Base-by-base conservation (phyloP, 2,113 vertebrate genomes). In the Corythornis vintsioides region DNA sequence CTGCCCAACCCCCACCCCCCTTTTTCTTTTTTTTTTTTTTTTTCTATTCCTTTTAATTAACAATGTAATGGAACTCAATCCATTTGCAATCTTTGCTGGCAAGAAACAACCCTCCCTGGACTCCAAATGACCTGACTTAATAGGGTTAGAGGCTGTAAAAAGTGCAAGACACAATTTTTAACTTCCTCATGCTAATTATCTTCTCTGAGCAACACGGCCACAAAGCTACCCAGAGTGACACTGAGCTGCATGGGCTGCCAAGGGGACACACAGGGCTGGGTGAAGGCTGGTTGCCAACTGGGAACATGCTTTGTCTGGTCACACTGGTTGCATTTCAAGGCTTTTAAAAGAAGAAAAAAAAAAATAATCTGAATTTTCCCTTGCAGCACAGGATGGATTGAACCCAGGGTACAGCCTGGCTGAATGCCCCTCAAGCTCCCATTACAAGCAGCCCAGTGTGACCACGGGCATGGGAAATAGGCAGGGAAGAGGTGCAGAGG, bases 91-190 rank as follows among this genome's bases (percentile, higher is more conserved):
- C 75, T 78, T 90, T 89, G 86, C 93, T 86, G 67, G 91, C 89
- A 91, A 93, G 88, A 93, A 97, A 95, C 91, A 92, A 43, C 88
- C 66, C 96, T 95, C 94, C 76, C 72, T 4, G 93, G 95, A 92
- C 83, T 95, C 83, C 88, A 80, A 94, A 94, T 53, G 88, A 92
- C 95, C 92, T 63, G 83, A 72, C 92, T 97, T 97, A 93, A 96
- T 77, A 93, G 95, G 95, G 95, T 95, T 95, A 96, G 94, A 95
- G 55, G 78, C 95, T 94, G 75, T 86, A 76, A 96, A 95, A 86
- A 91, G 71, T 19, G 43, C 67, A 45, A 90, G 69, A 73, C 55
- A 31, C 72, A 92, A 77, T 77, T 93, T 88, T 92, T 50, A 73
- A 35, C 89, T 95, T 91, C 85, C 52, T 92, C 65, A 26, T 79